These are phyloP conservation scores for Drosophila aldrichi DNA, from an alignment of 2,888 invertebrate genomes.

Conservation along the genomic window DNA sequence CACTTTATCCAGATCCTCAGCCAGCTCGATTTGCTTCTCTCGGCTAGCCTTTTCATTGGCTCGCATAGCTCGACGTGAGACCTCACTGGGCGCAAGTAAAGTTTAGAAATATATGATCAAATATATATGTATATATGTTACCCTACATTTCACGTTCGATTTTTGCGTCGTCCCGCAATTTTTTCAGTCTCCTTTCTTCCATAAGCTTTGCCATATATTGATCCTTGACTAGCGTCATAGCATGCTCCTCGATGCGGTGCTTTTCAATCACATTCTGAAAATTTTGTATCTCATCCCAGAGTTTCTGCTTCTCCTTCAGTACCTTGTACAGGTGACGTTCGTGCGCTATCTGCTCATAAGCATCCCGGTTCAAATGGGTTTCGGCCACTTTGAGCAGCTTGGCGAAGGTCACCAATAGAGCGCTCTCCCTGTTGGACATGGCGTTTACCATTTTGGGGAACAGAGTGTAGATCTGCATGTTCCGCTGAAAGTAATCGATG, in stretches of 20 bases:
- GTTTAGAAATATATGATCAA: neutral
- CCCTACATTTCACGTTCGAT: conserved; percentile 51
- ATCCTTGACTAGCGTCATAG: conserved; percentile 20
- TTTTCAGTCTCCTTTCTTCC: conserved; percentile 16
- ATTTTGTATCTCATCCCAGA: conserved; percentile 23
- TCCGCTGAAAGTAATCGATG: conserved; percentile 62
- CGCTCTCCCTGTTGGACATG: conserved; percentile 34
- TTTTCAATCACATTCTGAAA: conserved; percentile 12
- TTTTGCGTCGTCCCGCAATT: conserved; percentile 18
- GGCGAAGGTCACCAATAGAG: conserved; percentile 47
- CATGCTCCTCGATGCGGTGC: neutral
- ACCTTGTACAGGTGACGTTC: conserved; percentile 48
- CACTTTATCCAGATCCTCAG: conserved; percentile 59
- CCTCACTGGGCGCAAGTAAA: conserved; percentile 54
- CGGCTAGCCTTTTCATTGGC: conserved; percentile 60
- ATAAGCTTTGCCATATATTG: conserved; percentile 26
- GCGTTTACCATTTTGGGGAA: conserved; percentile 29
- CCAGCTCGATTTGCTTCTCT: conserved; percentile 65
- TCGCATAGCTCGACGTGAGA: conserved; percentile 58
- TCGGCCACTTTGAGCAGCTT: conserved; percentile 38
- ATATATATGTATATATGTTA: neutral
- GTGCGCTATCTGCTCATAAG: conserved; percentile 37
- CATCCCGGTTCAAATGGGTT: conserved; percentile 41
- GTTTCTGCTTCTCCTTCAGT: conserved; percentile 40
- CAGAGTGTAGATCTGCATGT: conserved; percentile 38